Base-by-base conservation (phyloP, 2,888 invertebrate species). In the Ecliptopera silaceata region DNA sequence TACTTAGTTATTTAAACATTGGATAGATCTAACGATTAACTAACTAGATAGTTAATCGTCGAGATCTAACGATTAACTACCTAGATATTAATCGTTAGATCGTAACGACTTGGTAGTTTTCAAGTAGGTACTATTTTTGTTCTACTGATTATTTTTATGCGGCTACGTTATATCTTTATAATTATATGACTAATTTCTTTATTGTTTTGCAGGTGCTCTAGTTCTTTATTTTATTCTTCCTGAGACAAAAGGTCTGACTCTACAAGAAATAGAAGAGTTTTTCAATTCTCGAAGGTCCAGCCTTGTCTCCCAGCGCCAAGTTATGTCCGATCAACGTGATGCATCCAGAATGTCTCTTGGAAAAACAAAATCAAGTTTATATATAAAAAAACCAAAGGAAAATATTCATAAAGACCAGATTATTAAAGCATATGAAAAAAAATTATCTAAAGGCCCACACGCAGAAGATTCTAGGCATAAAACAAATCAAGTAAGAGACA, bases 231-330 rank as follows among this genome's bases (percentile, higher is more conserved):
- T 88, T 43, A 93, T 79, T 57, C 74, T 94, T 12, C 94, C 94
- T 1, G 94, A 94, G 77, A 94, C 94, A 3, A 93, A 93, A 72
- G 92, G 89, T 10, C 88, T 92, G 65, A 90, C 93, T 0, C 82
- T 94, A 1, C 93, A 93, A 77, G 94, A 94, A 72, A 94, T 94
- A 43, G 94, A 94, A 76, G 94, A 94, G 66, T 93, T 93, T 65
- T 94, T 92, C 68, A 93, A 92, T 5, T 92, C 92, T 0, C 80
- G 91, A 6, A 88, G 86, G 0, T 74, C 87, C 12, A 82, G 86
- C 0, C 70, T 93, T 6, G 80, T 83, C 1, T 80, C 84, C 48
- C 84, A 65, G 71, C 74, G 81, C 12, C 71, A 64, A 22, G 59
- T 79, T 0, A 60, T 66, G 22, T 72, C 75, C 0, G 54, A 71